These are phyloP conservation scores for Cynodonichthys magdalenae DNA, from an alignment of 2,797 vertebrate species.

Conservation along the genomic window DNA sequence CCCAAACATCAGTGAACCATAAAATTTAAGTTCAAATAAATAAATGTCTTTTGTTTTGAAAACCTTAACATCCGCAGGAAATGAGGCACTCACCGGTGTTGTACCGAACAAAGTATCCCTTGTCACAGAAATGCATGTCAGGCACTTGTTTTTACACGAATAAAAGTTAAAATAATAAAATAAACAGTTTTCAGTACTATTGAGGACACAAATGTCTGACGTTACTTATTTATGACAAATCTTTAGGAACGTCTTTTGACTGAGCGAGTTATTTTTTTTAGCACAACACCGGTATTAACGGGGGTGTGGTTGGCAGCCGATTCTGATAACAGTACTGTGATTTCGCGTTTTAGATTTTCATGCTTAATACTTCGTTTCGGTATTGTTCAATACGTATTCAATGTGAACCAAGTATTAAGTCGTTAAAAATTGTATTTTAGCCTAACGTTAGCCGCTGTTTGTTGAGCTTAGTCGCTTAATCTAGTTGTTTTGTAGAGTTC, in stretches of 20 bases:
- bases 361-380: not conserved
- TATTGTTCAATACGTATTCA: not conserved
- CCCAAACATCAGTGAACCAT: not conserved
- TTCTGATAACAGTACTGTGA: slow-evolving; percentile 25
- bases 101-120: not conserved
- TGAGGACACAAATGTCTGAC: too few relatives aligned
- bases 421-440: not conserved
- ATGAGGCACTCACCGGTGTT: slow-evolving; percentile 15
- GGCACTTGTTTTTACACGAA: not conserved
- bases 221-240: too few relatives aligned
- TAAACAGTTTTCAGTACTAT: too few relatives aligned
- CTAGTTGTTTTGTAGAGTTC: slow-evolving; percentile 16
- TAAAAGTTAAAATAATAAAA: not conserved
- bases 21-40: too few relatives aligned
- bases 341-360: slow-evolving; percentile 33
- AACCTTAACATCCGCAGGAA: slow-evolving; percentile 29
- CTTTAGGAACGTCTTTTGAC: too few relatives aligned
- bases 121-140: not conserved
- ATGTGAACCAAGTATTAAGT: rapidly evolving
- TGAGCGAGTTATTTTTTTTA: not conserved
- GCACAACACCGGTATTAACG: slow-evolving; percentile 14
- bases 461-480: not conserved
- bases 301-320: slow-evolving; percentile 49
- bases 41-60: too few relatives aligned
- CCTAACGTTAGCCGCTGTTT: not conserved